Conservation (phyloP, 2,888 invertebrate species). For the Sepiola atlantica region DNA sequence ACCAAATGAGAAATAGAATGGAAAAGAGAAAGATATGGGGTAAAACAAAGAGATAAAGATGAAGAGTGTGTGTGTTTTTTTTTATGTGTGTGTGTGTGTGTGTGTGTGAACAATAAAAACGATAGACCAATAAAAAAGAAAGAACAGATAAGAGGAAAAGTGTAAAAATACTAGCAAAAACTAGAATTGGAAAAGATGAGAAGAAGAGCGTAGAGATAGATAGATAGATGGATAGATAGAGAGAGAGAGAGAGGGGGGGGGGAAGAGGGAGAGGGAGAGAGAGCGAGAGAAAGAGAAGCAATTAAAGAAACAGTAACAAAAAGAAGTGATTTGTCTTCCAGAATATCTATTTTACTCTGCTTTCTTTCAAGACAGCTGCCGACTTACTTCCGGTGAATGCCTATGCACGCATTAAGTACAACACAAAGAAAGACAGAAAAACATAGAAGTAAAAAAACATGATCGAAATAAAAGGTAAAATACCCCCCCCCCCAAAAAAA, state of each 20-base stretch:
- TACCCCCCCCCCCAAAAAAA: too few species aligned
- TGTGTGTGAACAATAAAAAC: background rate
- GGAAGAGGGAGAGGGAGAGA: background rate
- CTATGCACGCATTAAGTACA: background rate
- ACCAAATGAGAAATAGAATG: too few species aligned
- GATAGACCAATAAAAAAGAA: background rate
- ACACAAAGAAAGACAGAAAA: background rate
- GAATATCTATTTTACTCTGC: slow-evolving; percentile 20
- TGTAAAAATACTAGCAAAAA: background rate
- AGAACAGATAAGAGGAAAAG: background rate
- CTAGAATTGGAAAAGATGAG: too few species aligned
- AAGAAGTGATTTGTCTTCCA: background rate
- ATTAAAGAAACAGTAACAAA: background rate
- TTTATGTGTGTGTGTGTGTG: background rate
- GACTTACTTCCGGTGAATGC: slow-evolving; percentile 16
- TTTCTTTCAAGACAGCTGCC: slow-evolving; percentile 11
- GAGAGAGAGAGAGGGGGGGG: background rate
- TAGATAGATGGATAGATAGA: background rate
- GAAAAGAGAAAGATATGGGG: too few species aligned
- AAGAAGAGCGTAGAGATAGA: background rate
- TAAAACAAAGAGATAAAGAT: too few species aligned
- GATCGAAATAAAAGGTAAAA: background rate
- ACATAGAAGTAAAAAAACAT: background rate
- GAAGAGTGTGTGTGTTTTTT: too few species aligned
- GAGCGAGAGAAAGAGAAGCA: background rate